Conservation (phyloP, 1,140 invertebrate genomes). For the Drosophila kepulauana region DNA sequence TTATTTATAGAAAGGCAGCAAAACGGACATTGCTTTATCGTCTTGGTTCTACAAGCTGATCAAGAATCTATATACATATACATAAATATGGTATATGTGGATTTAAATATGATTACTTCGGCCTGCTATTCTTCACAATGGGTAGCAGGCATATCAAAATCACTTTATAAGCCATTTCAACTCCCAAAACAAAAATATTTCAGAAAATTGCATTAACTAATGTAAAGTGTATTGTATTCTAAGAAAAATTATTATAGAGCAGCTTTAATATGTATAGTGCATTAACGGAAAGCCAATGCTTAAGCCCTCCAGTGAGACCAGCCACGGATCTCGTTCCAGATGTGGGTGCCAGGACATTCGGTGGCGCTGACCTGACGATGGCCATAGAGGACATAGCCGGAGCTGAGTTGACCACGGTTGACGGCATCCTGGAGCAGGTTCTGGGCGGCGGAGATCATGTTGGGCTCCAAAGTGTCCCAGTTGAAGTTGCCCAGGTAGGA, state of each 20-base stretch:
- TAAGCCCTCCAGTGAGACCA: slow-evolving; percentile 87
- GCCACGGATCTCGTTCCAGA: slow-evolving; percentile 87
- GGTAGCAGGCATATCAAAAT: background rate
- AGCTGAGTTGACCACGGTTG: slow-evolving; percentile 86
- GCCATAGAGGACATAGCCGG: slow-evolving; percentile 88
- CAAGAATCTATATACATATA: too few species aligned
- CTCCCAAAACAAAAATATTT: background rate
- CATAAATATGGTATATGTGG: too few species aligned
- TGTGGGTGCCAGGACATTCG: slow-evolving; percentile 88
- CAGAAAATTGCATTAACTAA: background rate
- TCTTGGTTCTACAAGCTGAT: too few species aligned
- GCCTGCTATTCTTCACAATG: background rate
- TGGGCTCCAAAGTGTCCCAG: slow-evolving; percentile 58
- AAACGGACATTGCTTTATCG: too few species aligned
- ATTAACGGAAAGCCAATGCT: background rate
- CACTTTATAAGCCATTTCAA: background rate
- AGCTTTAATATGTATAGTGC: background rate
- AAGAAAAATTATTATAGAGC: background rate
- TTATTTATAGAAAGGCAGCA: too few species aligned
- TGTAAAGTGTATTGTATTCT: slow-evolving; percentile 27
- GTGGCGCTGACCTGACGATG: slow-evolving; percentile 89
- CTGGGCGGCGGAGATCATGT: slow-evolving; percentile 85
- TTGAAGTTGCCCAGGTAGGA: slow-evolving; percentile 87
- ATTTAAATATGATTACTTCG: too few species aligned
- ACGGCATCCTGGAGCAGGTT: slow-evolving; percentile 88